A percentile compares a stretch with the other conserved stretches of the same genome.
Conservation (phyloP, 1,140 invertebrate species). For the Drosophila sechellia region DNA sequence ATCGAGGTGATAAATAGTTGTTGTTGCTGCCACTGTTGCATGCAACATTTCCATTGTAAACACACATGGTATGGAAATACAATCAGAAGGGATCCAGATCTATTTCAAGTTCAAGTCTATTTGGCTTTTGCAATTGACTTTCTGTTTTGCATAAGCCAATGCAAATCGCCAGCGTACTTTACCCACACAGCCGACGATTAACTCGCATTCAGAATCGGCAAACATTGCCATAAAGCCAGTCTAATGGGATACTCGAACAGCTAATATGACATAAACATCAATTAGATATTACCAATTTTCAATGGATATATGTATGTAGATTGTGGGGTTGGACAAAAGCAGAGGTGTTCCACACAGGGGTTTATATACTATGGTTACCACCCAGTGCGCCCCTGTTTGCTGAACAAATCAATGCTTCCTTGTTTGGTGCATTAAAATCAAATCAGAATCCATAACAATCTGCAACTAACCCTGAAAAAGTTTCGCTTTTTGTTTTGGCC, state of each 20-base stretch:
- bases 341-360: not conserved
- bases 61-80: not conserved
- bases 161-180: slow-evolving; percentile 18
- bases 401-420: slow-evolving; percentile 25
- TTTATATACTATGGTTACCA: not conserved
- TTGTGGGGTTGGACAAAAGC: slow-evolving; percentile 7
- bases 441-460: slow-evolving; percentile 45
- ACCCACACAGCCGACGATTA: slow-evolving; percentile 18
- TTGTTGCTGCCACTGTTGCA: slow-evolving; percentile 10
- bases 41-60: slow-evolving; percentile 12
- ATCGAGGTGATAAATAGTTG: slow-evolving; percentile 33
- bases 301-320: slow-evolving; percentile 8
- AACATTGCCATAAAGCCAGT: slow-evolving; percentile 42
- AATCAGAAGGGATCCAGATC: slow-evolving; percentile 12
- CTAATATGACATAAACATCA: slow-evolving; percentile 50
- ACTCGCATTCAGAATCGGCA: slow-evolving; percentile 31
- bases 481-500: slow-evolving; percentile 39
- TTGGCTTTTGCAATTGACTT: slow-evolving; percentile 46
- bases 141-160: slow-evolving; percentile 67
- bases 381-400: slow-evolving; percentile 1
- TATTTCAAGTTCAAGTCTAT: slow-evolving; percentile 50
- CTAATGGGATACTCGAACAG: slow-evolving; percentile 30
- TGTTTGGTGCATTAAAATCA: slow-evolving; percentile 52
- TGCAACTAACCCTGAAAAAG: slow-evolving; percentile 34
- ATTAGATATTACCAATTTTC: slow-evolving; percentile 36